These are phyloP conservation scores for Phaenicophaeus curvirostris DNA, from an alignment of 2,797 vertebrate genomes.

Conservation along the genomic window DNA sequence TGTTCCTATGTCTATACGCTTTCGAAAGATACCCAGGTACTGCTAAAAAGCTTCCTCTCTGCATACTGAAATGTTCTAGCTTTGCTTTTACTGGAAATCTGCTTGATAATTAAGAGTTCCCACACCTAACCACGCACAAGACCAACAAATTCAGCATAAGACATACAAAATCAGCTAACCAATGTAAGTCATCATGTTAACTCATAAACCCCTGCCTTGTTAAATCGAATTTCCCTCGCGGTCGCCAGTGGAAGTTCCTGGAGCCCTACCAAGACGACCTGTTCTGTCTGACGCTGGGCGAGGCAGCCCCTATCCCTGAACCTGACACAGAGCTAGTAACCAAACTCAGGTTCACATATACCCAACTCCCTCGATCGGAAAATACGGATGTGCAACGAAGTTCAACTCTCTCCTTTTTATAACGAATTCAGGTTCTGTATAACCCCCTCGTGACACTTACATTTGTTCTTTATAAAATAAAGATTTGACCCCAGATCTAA, in stretches of 20 bases:
- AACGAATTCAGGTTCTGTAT: neutral
- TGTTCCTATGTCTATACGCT: neutral
- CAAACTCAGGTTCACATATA: neutral
- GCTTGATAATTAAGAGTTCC: conserved; percentile 56
- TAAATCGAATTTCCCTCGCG: neutral
- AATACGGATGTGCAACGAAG: neutral
- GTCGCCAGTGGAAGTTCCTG: neutral
- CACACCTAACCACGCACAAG: neutral
- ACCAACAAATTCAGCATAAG: conserved; percentile 71
- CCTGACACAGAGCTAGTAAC: neutral
- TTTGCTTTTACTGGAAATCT: neutral
- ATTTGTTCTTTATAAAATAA: conserved; percentile 39
- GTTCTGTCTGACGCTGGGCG: neutral
- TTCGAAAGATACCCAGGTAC: neutral
- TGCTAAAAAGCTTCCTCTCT: neutral
- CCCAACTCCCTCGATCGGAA: neutral
- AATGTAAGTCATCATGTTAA: conserved; percentile 52
- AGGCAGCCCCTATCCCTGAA: neutral
- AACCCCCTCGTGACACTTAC: conserved; percentile 67
- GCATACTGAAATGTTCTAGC: neutral
- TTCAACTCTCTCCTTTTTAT: neutral
- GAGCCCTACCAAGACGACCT: neutral
- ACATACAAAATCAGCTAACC: conserved; percentile 61
- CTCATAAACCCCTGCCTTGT: conserved; percentile 5
- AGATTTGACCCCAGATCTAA: conserved; percentile 49